phyloP scores from a whole-genome alignment of 2,113 vertebrate genomes.

The Pygoscelis antarcticus region DNA sequence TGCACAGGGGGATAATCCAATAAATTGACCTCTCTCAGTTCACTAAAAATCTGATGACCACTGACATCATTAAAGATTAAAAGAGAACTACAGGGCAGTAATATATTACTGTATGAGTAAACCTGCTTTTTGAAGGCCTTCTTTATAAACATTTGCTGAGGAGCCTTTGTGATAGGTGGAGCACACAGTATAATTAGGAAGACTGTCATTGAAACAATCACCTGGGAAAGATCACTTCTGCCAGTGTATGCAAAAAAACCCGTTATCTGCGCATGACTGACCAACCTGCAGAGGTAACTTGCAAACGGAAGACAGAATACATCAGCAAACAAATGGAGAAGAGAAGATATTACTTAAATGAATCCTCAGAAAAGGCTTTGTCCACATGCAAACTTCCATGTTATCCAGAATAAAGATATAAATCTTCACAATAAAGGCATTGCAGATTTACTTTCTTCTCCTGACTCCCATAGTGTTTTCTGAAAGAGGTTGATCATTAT shows the following conservation, averaged over 20 bases:
- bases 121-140: conserved; percentile 20
- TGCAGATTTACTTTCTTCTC: neutral
- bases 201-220: neutral
- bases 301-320: neutral
- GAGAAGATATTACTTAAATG: neutral
- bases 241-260: neutral
- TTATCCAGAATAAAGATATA: neutral
- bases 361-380: neutral
- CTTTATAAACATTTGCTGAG: neutral
- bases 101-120: conserved; percentile 1
- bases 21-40: conserved; percentile 4
- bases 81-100: conserved; percentile 16
- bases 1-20: conserved; percentile 6
- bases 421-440: neutral
- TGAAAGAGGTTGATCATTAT: neutral
- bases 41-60: conserved; percentile 40
- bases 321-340: neutral
- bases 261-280: neutral
- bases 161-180: neutral
- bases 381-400: neutral
- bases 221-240: neutral
- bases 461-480: neutral
- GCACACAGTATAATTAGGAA: neutral
- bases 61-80: conserved; percentile 32
- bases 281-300: neutral